Conservation (phyloP, 1,140 invertebrate species). For the Trachelipus rathkii region DNA sequence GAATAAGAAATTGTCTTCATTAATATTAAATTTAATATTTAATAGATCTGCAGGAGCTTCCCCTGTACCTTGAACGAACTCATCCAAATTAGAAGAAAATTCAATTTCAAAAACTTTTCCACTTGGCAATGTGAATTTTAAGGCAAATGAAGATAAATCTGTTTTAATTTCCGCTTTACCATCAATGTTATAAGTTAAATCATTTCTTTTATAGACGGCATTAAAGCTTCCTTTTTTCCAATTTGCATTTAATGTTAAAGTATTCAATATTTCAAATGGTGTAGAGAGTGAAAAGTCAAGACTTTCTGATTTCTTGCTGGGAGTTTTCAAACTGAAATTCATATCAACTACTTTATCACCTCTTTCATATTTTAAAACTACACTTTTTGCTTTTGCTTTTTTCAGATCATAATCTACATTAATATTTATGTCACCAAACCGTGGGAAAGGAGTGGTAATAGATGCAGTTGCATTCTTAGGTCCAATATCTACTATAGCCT, state of each 20-base stretch:
- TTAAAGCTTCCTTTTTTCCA: constrained; percentile 28
- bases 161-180: constrained; percentile 33
- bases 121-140: constrained; percentile 28
- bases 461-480: constrained; percentile 20
- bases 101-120: constrained; percentile 30
- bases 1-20: constrained; percentile 23
- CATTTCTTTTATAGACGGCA: constrained; percentile 36
- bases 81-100: constrained; percentile 31
- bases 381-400: constrained; percentile 24
- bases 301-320: constrained; percentile 22
- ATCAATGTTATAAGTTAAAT: constrained; percentile 27
- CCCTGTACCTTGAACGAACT: constrained; percentile 34
- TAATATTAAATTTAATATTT: constrained; percentile 31
- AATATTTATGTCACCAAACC: constrained; percentile 30
- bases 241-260: constrained; percentile 27
- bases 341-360: constrained; percentile 26
- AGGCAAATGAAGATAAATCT: constrained; percentile 30
- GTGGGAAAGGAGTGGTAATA: constrained; percentile 35
- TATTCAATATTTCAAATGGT: constrained; percentile 32
- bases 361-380: constrained; percentile 30
- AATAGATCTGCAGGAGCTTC: constrained; percentile 20
- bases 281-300: constrained; percentile 28
- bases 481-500: constrained; percentile 21
- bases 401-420: constrained; percentile 26
- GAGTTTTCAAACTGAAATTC: constrained; percentile 28